Evolutionary conservation across 2,113 vertebrate species (phyloP).

Genomic region (Atrichornis clamosus): DNA sequence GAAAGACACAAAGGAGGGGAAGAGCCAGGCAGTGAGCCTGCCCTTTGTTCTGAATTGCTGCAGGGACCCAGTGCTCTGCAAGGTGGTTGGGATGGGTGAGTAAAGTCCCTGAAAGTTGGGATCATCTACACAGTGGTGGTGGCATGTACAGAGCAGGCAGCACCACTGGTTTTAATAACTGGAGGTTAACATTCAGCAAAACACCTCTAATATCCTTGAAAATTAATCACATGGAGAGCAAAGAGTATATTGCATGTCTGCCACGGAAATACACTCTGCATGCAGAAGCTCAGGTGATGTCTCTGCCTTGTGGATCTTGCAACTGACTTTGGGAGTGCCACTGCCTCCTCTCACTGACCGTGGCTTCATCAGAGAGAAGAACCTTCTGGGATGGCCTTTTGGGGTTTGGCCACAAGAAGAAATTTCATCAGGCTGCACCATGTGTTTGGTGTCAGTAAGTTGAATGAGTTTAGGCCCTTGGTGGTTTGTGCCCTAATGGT

Average conservation of each 20-base stretch:
- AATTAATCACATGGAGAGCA: background rate
- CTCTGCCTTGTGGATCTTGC: background rate
- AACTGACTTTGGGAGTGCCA: fast-evolving
- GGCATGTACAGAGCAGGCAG: background rate
- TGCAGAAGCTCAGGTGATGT: background rate
- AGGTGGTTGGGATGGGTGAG: too few relatives aligned
- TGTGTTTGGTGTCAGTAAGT: background rate
- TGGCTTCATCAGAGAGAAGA: background rate
- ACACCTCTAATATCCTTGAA: background rate
- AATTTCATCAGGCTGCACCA: background rate
- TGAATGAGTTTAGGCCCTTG: background rate
- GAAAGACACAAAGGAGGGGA: background rate
- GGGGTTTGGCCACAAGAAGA: background rate
- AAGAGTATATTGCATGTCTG: background rate
- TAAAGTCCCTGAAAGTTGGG: background rate
- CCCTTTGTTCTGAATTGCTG: background rate
- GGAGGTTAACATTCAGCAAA: background rate
- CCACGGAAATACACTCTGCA: background rate
- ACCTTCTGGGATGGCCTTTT: background rate
- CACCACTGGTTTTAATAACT: background rate
- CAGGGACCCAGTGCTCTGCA: background rate
- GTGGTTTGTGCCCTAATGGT: too few relatives aligned
- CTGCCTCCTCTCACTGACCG: background rate
- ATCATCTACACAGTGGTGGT: fast-evolving
- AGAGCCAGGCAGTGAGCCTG: background rate